Percentiles rank a stretch among this genome's conserved stretches.
Conservation (phyloP, 2,888 invertebrate genomes). For the Lacanobia wlatinum region DNA sequence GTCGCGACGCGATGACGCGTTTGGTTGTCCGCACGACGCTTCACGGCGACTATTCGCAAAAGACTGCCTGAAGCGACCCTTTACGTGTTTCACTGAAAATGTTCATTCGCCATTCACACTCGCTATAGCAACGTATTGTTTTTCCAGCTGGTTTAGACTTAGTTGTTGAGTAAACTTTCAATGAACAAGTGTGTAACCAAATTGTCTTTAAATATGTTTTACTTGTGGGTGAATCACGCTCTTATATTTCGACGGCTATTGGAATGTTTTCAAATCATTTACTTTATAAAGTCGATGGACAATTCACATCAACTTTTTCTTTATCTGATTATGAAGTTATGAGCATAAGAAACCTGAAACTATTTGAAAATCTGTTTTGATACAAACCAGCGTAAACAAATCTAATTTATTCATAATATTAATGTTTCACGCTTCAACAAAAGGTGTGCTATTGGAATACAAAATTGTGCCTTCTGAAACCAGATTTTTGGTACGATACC, state of each 20-base stretch:
- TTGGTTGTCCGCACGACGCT: conserved; percentile 23
- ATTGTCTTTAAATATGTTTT: neutral
- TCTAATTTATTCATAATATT: conserved; percentile 1
- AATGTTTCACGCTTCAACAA: conserved; percentile 12
- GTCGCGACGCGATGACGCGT: neutral
- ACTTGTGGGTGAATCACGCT: neutral
- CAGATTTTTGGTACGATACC: neutral
- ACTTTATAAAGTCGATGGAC: neutral
- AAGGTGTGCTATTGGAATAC: conserved; percentile 6
- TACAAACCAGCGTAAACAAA: conserved; percentile 2
- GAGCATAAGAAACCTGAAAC: neutral
- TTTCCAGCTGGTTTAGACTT: conserved; percentile 19
- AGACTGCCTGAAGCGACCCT: conserved; percentile 45
- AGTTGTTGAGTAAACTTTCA: conserved; percentile 18
- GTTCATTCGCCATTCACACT: conserved; percentile 9
- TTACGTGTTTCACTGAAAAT: conserved; percentile 19
- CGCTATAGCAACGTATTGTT: conserved; percentile 12
- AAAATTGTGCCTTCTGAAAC: neutral
- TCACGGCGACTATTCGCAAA: conserved; percentile 25
- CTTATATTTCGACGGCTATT: neutral
- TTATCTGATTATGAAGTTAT: no score
- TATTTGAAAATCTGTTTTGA: neutral
- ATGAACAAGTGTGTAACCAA: neutral
- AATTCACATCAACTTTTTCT: neutral
- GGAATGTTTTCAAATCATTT: conserved; percentile 3